These are phyloP conservation scores for Pseudochromis fuscus DNA, from an alignment of 2,797 vertebrate species.

Conservation along the genomic window DNA sequence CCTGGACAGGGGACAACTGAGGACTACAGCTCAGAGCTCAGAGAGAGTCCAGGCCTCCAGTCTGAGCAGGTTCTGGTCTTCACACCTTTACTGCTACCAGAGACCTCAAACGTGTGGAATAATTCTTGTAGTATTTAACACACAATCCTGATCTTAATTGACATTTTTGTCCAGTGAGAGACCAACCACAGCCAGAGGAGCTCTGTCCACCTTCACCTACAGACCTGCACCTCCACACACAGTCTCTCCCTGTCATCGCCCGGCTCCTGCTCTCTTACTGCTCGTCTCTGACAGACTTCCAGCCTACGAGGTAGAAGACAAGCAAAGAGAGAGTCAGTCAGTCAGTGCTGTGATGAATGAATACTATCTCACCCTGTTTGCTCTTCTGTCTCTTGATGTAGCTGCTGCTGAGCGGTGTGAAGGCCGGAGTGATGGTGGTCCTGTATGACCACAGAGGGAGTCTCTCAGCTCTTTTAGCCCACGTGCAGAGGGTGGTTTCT, in stretches of 20 bases:
- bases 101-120: too few relatives aligned
- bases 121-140: too few relatives aligned
- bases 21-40: background rate
- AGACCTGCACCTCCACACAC: slow-evolving; percentile 5
- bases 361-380: background rate
- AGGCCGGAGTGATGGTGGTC: slow-evolving; percentile 76
- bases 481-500: slow-evolving; percentile 77
- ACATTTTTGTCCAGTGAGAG: slow-evolving; percentile 16
- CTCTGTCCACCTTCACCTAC: slow-evolving; percentile 39
- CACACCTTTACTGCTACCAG: too few relatives aligned
- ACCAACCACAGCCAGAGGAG: slow-evolving; percentile 20
- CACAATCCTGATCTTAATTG: background rate
- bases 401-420: slow-evolving; percentile 86
- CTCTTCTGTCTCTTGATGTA: slow-evolving; percentile 55
- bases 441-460: slow-evolving; percentile 88
- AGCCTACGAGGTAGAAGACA: slow-evolving; percentile 87
- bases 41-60: slow-evolving; percentile 19
- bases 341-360: background rate
- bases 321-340: background rate
- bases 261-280: slow-evolving; percentile 70
- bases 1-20: slow-evolving; percentile 4
- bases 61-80: slow-evolving; percentile 51
- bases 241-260: background rate
- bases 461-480: slow-evolving; percentile 82
- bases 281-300: slow-evolving; percentile 88